A percentile compares a stretch with the other conserved stretches of the same genome.
Conservation (phyloP, 2,888 invertebrate genomes). For the Lymantria dispar region DNA sequence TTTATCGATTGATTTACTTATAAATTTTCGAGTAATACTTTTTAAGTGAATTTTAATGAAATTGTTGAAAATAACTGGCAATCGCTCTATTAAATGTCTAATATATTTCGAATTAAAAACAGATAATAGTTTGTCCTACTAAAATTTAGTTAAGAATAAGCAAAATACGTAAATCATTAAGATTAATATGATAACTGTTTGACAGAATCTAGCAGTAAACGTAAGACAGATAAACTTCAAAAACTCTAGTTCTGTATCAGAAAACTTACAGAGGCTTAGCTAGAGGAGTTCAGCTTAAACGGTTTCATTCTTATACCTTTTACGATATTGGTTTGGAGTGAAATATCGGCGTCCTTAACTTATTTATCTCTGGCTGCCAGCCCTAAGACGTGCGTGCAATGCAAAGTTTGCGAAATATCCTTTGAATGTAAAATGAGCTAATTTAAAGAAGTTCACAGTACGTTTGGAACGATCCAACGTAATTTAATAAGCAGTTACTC, state of each 20-base stretch:
- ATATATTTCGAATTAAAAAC: too few relatives aligned
- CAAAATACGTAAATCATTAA: too few relatives aligned
- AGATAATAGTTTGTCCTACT: too few relatives aligned
- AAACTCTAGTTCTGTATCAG: constrained; percentile 20
- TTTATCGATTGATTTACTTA: too few relatives aligned
- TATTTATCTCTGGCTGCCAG: constrained; percentile 65
- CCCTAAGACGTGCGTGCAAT: constrained; percentile 62
- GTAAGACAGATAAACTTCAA: neutral
- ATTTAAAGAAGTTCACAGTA: constrained; percentile 46
- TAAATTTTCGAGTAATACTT: too few relatives aligned
- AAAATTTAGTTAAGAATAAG: too few relatives aligned
- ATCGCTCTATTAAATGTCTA: too few relatives aligned
- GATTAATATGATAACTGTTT: too few relatives aligned
- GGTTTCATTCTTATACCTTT: constrained; percentile 51
- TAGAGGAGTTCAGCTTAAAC: constrained; percentile 37
- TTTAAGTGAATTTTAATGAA: too few relatives aligned
- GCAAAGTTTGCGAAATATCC: constrained; percentile 48
- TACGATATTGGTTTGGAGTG: constrained; percentile 69
- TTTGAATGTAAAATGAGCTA: constrained; percentile 54
- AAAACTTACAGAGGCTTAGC: constrained; percentile 25
- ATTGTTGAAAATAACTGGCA: too few relatives aligned
- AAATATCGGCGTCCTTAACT: constrained; percentile 65
- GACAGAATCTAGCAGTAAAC: neutral
- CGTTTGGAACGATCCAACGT: constrained; percentile 35
- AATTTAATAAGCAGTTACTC: neutral